phyloP scores from a whole-genome alignment of 2,797 vertebrate genomes.

The Myripristis jacobus region DNA sequence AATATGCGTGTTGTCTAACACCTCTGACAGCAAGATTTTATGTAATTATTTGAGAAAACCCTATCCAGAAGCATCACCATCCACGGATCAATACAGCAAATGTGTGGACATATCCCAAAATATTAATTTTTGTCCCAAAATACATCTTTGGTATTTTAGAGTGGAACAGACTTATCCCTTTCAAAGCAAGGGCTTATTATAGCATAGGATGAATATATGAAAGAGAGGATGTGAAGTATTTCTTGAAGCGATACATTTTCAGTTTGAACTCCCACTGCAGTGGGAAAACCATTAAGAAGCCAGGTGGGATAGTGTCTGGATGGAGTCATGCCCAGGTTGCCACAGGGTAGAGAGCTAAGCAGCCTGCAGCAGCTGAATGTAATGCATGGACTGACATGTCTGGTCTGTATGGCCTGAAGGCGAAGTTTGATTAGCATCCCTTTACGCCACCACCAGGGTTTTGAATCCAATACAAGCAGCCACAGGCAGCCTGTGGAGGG shows the following conservation, averaged over 20 bases:
- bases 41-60: no score
- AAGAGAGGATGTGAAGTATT: neutral
- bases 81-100: no score
- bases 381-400: constrained; percentile 20
- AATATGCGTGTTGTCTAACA: no score
- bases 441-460: constrained; percentile 34
- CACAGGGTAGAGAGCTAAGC: constrained; percentile 34
- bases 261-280: constrained; percentile 19
- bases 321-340: constrained; percentile 48
- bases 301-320: constrained; percentile 65
- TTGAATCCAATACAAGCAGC: constrained; percentile 39
- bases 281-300: constrained; percentile 34
- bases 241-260: constrained; percentile 8
- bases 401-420: constrained; percentile 23
- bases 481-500: constrained; percentile 4
- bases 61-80: no score
- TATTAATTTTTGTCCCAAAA: no score
- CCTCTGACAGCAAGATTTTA: no score
- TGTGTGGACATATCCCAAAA: no score
- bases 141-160: no score
- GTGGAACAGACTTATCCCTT: no score
- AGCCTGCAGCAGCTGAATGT: constrained; percentile 30
- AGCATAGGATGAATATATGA: neutral
- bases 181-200: no score
- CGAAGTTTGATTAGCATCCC: constrained; percentile 26